Evolutionary conservation across 2,113 vertebrate species (phyloP).

Genomic region (Nerophis lumbriciformis): DNA sequence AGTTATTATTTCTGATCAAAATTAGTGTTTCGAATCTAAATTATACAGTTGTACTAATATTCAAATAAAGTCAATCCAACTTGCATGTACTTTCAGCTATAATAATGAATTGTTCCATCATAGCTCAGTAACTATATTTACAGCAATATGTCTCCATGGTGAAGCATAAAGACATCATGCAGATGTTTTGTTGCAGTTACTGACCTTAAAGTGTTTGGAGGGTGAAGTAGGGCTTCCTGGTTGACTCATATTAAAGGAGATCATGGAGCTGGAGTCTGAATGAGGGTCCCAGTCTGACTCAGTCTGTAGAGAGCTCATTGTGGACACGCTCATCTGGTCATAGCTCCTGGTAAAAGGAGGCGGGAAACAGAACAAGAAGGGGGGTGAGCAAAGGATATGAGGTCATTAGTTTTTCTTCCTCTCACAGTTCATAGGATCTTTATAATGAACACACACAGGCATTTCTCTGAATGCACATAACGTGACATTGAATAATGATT

Average conservation of each 20-base stretch:
- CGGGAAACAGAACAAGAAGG: constrained; percentile 38
- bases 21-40: no score
- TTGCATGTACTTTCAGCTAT: no score
- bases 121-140: not conserved
- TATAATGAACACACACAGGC: not conserved
- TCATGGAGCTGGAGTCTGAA: constrained; percentile 43
- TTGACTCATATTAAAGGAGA: constrained; percentile 54
- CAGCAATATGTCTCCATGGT: not conserved
- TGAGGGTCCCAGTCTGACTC: constrained; percentile 40
- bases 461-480: not conserved
- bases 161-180: not conserved
- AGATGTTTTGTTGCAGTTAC: constrained; percentile 1
- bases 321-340: constrained; percentile 65
- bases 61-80: no score
- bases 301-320: constrained; percentile 52
- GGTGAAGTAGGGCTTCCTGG: constrained; percentile 22
- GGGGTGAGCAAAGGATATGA: constrained; percentile 36
- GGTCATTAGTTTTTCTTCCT: constrained; percentile 42
- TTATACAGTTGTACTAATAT: no score
- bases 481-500: not conserved
- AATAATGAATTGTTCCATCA: no score
- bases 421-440: constrained; percentile 1
- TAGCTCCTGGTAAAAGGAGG: constrained; percentile 53
- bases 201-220: constrained; percentile 55
- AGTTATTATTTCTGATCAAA: no score